Evolutionary conservation across 2,888 invertebrate species (phyloP).

Genomic region (Lasius fuliginosus): DNA sequence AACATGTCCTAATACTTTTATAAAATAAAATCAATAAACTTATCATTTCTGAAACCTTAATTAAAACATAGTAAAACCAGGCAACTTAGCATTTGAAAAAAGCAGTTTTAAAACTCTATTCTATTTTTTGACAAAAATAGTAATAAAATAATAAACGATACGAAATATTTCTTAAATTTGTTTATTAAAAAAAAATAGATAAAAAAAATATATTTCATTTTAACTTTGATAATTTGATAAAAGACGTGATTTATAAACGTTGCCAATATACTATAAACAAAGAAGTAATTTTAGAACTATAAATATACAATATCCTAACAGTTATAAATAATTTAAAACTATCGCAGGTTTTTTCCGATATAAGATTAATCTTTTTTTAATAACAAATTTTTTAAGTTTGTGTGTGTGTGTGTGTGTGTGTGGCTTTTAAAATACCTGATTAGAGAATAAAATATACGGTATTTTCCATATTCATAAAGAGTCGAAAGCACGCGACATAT

Average conservation of each 20-base stretch:
- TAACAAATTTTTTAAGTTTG: conserved; percentile 2
- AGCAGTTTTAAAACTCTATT: not conserved
- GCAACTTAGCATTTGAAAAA: not conserved
- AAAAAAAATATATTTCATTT: not conserved
- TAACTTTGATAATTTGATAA: not conserved
- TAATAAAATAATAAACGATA: not conserved
- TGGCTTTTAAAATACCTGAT: not conserved
- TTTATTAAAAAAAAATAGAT: not conserved
- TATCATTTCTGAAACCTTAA: too few relatives aligned
- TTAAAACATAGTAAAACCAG: too few relatives aligned
- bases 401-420: too few relatives aligned
- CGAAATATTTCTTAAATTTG: not conserved
- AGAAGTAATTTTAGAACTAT: not conserved
- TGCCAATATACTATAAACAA: not conserved
- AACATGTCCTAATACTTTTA: not conserved
- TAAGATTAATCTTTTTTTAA: not conserved
- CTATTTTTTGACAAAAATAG: not conserved
- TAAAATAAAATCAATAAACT: not conserved
- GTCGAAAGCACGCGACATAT: not conserved
- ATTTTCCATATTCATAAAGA: not conserved
- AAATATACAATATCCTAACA: not conserved
- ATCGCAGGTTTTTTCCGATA: not conserved
- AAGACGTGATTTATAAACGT: not conserved
- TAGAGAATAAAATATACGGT: not conserved
- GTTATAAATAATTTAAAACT: not conserved